phyloP scores from a whole-genome alignment of 2,113 vertebrate genomes.

The Ailuropoda melanoleuca region DNA sequence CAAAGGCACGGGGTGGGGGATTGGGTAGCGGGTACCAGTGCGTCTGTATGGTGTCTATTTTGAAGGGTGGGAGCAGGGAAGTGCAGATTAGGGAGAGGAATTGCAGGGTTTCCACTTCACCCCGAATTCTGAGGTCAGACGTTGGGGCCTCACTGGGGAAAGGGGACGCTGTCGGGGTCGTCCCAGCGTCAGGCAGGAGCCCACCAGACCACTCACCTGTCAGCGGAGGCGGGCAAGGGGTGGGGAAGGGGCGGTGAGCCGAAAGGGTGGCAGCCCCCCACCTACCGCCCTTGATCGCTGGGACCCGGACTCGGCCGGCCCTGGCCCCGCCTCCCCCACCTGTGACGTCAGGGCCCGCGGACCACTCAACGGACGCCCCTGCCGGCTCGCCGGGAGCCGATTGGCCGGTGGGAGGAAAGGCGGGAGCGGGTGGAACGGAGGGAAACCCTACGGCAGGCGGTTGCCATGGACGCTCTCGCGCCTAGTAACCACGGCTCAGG shows the following conservation, averaged over 20 bases:
- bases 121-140: background rate
- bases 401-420: conserved; percentile 55
- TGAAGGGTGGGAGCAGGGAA: background rate
- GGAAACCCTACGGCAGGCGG: background rate
- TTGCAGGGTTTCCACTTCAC: background rate
- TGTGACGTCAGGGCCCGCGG: conserved; percentile 53
- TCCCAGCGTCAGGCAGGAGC: background rate
- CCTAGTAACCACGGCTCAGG: conserved; percentile 12
- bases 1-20: background rate
- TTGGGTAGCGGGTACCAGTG: background rate
- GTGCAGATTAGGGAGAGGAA: background rate
- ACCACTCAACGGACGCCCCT: conserved; percentile 31
- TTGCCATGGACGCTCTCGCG: conserved; percentile 71
- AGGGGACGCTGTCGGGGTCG: background rate
- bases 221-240: background rate
- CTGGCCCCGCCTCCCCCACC: background rate
- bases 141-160: background rate
- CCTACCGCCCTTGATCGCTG: background rate
- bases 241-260: background rate
- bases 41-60: background rate
- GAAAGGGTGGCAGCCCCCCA: background rate
- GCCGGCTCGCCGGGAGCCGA: background rate
- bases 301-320: fast-evolving
- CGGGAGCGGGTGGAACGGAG: background rate
- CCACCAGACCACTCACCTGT: conserved; percentile 44